phyloP scores from a whole-genome alignment of 2,797 vertebrate genomes.

The Danio jaintianensis region DNA sequence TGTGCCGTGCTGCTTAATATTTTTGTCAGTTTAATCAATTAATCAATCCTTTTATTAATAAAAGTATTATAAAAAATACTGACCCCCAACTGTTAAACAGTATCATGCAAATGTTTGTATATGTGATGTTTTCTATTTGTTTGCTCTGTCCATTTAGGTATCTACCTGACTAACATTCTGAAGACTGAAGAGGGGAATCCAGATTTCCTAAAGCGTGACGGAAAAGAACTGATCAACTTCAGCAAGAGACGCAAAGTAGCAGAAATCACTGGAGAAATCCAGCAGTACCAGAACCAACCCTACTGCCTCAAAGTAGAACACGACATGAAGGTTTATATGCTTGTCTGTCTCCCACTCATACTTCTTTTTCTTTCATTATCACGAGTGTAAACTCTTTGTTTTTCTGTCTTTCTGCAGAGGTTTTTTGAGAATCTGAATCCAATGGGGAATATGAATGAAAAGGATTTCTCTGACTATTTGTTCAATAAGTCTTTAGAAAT shows the following conservation, averaged over 20 bases:
- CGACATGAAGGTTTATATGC: constrained; percentile 87
- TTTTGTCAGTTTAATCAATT: background rate
- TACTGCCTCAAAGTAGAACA: constrained; percentile 93
- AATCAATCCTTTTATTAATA: background rate
- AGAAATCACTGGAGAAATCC: constrained; percentile 98
- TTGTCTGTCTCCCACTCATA: background rate
- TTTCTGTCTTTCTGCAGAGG: constrained; percentile 75
- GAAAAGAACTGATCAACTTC: constrained; percentile 98
- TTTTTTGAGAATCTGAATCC: constrained; percentile 99
- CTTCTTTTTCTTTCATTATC: background rate
- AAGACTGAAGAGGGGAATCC: constrained; percentile 99
- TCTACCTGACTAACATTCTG: constrained; percentile 98
- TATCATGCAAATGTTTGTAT: background rate
- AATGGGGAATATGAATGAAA: constrained; percentile 90
- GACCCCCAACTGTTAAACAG: no score
- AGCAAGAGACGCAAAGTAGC: constrained; percentile 98
- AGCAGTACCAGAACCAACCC: constrained; percentile 99
- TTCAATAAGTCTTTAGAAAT: constrained; percentile 96
- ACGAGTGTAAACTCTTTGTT: background rate
- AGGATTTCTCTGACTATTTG: constrained; percentile 95
- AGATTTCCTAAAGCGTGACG: constrained; percentile 93
- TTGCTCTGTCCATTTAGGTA: constrained; percentile 78
- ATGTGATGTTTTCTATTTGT: background rate
- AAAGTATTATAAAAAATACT: background rate
- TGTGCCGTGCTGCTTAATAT: background rate